These are phyloP conservation scores for Salvelinus sp. DNA, from an alignment of 2,113 vertebrate species.

Conservation along the genomic window DNA sequence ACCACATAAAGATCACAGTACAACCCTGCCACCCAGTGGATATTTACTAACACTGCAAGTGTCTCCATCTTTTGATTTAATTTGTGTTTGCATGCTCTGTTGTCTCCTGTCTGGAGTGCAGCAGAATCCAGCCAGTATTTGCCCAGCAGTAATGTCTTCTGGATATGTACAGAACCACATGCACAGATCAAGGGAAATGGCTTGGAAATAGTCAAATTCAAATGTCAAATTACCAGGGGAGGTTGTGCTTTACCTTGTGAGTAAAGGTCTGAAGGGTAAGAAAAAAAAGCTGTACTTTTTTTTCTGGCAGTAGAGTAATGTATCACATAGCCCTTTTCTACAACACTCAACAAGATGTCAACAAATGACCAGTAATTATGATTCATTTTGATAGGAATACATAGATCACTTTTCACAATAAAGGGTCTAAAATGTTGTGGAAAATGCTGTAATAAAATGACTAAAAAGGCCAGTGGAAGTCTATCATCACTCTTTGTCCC, in stretches of 20 bases:
- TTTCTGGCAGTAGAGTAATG: neutral
- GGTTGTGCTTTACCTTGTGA: neutral
- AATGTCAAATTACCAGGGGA: neutral
- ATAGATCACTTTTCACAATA: constrained; percentile 72
- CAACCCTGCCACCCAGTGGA: neutral
- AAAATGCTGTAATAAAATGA: neutral
- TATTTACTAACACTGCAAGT: neutral
- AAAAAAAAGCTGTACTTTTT: neutral
- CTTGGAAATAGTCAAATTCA: neutral
- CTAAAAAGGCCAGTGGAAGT: neutral
- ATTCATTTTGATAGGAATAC: neutral
- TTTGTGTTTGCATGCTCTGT: neutral
- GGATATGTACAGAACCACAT: too few species aligned
- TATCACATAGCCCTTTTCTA: neutral
- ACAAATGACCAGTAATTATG: neutral
- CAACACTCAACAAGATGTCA: neutral
- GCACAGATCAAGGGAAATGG: neutral
- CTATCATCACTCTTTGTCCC: constrained; percentile 12
- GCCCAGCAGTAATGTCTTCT: too few species aligned
- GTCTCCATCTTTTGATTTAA: neutral
- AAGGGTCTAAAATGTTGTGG: constrained; percentile 54
- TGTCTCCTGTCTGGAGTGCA: constrained; percentile 32
- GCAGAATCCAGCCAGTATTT: constrained; percentile 22
- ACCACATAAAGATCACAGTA: neutral
- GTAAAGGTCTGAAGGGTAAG: neutral